These are phyloP conservation scores for Lottia scabra DNA, from an alignment of 2,888 invertebrate species.

Conservation along the genomic window DNA sequence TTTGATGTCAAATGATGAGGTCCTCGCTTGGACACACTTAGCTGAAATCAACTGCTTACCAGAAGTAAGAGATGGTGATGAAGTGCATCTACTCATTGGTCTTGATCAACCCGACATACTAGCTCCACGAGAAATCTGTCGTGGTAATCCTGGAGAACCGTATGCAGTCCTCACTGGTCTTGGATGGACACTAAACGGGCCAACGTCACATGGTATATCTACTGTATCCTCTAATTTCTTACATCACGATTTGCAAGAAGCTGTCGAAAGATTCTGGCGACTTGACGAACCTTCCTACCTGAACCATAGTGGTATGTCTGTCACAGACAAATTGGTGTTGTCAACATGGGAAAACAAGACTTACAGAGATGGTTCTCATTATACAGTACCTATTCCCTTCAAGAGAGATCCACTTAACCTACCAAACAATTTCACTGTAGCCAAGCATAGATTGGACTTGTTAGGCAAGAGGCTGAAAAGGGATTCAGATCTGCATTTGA, in stretches of 20 bases:
- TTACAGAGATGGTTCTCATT: slow-evolving; percentile 8
- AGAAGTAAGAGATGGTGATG: background rate
- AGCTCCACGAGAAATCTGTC: background rate
- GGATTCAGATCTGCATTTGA: slow-evolving; percentile 3
- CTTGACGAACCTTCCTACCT: no score
- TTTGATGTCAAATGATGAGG: background rate
- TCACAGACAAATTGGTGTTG: slow-evolving; percentile 72
- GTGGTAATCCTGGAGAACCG: slow-evolving; percentile 7
- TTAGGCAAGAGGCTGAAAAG: slow-evolving; percentile 14
- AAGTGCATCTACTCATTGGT: background rate
- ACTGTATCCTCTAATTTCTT: no score
- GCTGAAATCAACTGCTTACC: background rate
- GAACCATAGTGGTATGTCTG: no score
- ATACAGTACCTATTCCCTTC: slow-evolving; percentile 22
- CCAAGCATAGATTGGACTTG: background rate
- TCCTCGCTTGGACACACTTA: background rate
- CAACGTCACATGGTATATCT: no score
- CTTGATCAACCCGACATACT: background rate
- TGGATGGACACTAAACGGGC: slow-evolving; percentile 27
- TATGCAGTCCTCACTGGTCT: slow-evolving; percentile 19
- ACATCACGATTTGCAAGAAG: slow-evolving; percentile 79
- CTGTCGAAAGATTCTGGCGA: slow-evolving; percentile 76
- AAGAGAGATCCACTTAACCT: slow-evolving; percentile 6
- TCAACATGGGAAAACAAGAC: slow-evolving; percentile 12
- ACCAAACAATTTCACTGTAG: slow-evolving; percentile 1